Percentiles rank a stretch among this genome's conserved stretches.
Evolutionary conservation across 2,113 vertebrate species (phyloP).

Genomic region (Perca fluviatilis): DNA sequence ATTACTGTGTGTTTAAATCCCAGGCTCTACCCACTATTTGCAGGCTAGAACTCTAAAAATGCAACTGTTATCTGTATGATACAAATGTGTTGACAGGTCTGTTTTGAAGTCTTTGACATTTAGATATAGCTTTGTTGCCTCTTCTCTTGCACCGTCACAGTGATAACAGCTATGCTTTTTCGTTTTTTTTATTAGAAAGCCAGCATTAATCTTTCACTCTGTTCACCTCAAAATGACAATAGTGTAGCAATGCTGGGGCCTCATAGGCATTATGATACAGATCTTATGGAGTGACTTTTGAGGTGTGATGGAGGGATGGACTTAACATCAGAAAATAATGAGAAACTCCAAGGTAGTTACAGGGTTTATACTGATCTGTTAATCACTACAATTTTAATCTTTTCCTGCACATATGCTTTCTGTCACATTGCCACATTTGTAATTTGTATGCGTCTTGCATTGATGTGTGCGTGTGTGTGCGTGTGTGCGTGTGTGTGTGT

Average conservation of each 20-base stretch:
- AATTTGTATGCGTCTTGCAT: constrained; percentile 1
- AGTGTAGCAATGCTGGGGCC: background rate
- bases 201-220: background rate
- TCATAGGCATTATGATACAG: constrained; percentile 6
- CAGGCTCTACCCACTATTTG: background rate
- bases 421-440: constrained; percentile 6
- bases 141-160: background rate
- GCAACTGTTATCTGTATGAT: background rate
- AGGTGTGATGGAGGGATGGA: constrained; percentile 9
- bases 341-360: background rate
- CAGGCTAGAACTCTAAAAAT: background rate
- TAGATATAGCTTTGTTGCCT: background rate
- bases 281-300: background rate
- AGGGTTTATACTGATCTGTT: constrained; percentile 18
- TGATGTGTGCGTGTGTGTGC: constrained; percentile 7
- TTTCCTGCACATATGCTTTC: background rate
- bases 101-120: background rate
- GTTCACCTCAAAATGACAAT: constrained; percentile 7
- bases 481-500: constrained; percentile 6
- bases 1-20: background rate
- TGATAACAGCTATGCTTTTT: background rate
- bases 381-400: background rate
- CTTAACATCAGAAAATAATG: background rate
- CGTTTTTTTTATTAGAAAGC: background rate
- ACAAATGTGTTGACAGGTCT: background rate